Evolutionary conservation across 2,113 vertebrate genomes (phyloP).

Genomic region (Gadus chalcogrammus): DNA sequence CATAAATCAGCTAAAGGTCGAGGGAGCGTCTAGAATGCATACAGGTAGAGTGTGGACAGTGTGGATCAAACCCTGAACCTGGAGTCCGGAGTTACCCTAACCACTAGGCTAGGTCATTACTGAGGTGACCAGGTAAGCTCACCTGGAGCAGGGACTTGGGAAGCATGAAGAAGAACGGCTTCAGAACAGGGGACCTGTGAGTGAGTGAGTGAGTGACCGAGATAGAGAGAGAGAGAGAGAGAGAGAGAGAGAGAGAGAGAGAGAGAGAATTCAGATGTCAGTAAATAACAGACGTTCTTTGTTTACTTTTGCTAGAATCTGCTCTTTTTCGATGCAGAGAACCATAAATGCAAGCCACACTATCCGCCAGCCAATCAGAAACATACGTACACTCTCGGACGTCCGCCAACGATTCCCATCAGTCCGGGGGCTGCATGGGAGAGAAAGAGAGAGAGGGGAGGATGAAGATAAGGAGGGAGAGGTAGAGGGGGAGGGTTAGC

Average conservation of each 20-base stretch:
- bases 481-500: neutral
- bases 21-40: no score
- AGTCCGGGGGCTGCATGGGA: constrained; percentile 76
- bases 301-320: no score
- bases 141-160: constrained; percentile 74
- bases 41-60: no score
- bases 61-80: no score
- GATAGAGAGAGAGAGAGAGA: no score
- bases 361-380: constrained; percentile 10
- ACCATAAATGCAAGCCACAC: neutral
- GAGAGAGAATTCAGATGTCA: neutral
- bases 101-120: no score
- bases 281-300: no score
- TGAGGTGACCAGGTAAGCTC: neutral
- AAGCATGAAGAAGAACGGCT: constrained; percentile 83
- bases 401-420: constrained; percentile 75
- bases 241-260: neutral
- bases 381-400: constrained; percentile 76
- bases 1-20: neutral
- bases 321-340: no score
- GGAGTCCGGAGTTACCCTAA: no score
- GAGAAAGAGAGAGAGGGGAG: neutral
- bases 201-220: neutral
- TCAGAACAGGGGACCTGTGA: constrained; percentile 80
- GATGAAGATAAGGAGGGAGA: neutral